These are phyloP conservation scores for Serinus canaria DNA, from an alignment of 2,113 vertebrate species.

Conservation along the genomic window DNA sequence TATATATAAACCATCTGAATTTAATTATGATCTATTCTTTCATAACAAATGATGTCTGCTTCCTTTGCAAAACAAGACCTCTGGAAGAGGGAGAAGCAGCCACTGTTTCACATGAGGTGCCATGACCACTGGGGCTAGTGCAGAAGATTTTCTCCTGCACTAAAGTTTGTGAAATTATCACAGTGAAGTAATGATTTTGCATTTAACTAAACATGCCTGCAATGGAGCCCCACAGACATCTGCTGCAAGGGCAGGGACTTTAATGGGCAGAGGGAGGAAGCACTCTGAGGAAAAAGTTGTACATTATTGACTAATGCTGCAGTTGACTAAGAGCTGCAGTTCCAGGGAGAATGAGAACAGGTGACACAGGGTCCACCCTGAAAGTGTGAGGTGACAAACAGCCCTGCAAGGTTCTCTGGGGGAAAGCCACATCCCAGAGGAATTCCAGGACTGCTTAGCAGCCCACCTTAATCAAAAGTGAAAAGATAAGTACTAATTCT, in stretches of 20 bases:
- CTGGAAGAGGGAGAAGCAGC: neutral
- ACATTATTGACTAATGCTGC: neutral
- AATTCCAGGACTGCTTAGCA: neutral
- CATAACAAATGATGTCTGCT: neutral
- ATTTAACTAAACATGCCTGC: slow-evolving; percentile 36
- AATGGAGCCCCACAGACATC: neutral
- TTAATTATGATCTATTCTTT: slow-evolving; percentile 13
- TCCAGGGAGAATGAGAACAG: neutral
- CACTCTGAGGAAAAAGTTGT: neutral
- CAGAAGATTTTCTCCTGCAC: neutral
- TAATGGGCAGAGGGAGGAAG: neutral
- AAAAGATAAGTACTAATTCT: neutral
- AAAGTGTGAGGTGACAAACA: neutral
- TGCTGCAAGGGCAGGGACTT: neutral
- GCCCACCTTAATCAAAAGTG: neutral
- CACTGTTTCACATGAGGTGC: neutral
- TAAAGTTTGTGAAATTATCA: slow-evolving; percentile 42
- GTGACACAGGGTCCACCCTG: no score
- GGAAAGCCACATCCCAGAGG: neutral
- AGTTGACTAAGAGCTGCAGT: neutral
- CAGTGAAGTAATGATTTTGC: neutral
- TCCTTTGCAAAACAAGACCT: neutral
- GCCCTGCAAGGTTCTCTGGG: fast-evolving
- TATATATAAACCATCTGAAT: slow-evolving; percentile 1
- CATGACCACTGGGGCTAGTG: neutral